A percentile compares a stretch with the other conserved stretches of the same genome.
Conservation (phyloP, 2,888 invertebrate genomes). For the Caenorhabditis sulstoni region DNA sequence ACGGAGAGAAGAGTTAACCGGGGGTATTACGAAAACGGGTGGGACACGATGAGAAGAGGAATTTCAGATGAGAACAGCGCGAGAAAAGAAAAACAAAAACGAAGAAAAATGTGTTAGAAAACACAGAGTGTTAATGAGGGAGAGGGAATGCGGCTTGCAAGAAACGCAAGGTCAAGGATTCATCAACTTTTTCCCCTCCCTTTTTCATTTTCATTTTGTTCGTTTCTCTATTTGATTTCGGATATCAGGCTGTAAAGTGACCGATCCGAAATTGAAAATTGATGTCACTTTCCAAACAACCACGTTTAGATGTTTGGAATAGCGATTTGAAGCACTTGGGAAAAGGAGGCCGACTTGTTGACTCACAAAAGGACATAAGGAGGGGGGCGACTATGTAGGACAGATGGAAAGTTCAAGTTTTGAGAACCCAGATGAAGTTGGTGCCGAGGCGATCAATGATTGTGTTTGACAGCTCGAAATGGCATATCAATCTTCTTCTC, state of each 20-base stretch:
- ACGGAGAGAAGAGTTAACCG: conserved; percentile 37
- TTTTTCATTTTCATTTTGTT: conserved; percentile 2
- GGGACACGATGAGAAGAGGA: conserved; percentile 32
- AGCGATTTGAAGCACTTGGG: background rate
- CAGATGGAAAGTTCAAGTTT: conserved; percentile 37
- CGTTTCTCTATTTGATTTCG: background rate
- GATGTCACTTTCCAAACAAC: conserved; percentile 7
- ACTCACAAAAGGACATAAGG: conserved; percentile 4
- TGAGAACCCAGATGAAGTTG: background rate
- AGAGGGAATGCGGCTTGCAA: no score
- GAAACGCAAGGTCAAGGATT: no score
- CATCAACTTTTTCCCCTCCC: background rate
- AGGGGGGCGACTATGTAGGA: background rate
- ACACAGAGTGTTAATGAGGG: no score
- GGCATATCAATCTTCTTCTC: conserved; percentile 39
- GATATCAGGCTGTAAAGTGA: no score
- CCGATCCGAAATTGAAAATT: conserved; percentile 1
- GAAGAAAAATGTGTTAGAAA: background rate
- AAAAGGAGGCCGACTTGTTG: conserved; percentile 4
- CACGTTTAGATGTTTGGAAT: background rate
- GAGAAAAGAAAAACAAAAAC: conserved; percentile 1
- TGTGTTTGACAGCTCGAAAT: conserved; percentile 56
- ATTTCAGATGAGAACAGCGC: conserved; percentile 33
- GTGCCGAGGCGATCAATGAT: conserved; percentile 27
- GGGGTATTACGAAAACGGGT: conserved; percentile 39